Conservation (phyloP, 1,140 invertebrate species). For the Drosophila bipectinata region DNA sequence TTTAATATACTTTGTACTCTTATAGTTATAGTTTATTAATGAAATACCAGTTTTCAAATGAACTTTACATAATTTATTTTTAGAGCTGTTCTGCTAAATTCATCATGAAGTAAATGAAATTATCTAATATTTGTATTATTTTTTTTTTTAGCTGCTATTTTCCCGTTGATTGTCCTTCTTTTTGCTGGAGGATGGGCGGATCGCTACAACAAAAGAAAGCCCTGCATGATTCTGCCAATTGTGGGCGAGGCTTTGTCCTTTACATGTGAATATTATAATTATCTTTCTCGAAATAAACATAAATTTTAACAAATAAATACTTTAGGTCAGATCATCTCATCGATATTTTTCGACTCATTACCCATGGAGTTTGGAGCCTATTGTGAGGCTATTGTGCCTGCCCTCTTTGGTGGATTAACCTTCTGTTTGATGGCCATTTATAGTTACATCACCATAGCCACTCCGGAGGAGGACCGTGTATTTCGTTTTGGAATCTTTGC, state of each 20-base stretch:
- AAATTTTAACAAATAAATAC: neutral
- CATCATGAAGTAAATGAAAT: neutral
- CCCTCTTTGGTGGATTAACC: conserved; percentile 86
- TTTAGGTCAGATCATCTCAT: conserved; percentile 69
- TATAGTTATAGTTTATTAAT: no score
- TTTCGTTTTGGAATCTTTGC: conserved; percentile 84
- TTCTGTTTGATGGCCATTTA: conserved; percentile 87
- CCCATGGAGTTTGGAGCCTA: conserved; percentile 85
- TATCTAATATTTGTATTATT: neutral
- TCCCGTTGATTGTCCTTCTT: conserved; percentile 86
- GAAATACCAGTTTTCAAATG: no score
- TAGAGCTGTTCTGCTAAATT: no score
- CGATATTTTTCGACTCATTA: conserved; percentile 76
- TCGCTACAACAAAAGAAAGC: conserved; percentile 87
- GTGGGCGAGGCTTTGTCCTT: conserved; percentile 85
- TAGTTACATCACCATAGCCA: conserved; percentile 87
- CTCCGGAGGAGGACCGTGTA: conserved; percentile 86
- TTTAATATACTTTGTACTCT: neutral
- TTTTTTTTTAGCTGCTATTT: conserved; percentile 83
- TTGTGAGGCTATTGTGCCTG: conserved; percentile 86
- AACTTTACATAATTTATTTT: no score
- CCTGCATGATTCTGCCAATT: conserved; percentile 87
- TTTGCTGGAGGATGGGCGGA: conserved; percentile 88
- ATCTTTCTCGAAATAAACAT: no score
- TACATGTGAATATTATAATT: conserved; percentile 54